Percentiles rank a stretch among this genome's conserved stretches.
Conservation (phyloP, 2,113 vertebrate genomes). For the Austrofundulus limnaeus region DNA sequence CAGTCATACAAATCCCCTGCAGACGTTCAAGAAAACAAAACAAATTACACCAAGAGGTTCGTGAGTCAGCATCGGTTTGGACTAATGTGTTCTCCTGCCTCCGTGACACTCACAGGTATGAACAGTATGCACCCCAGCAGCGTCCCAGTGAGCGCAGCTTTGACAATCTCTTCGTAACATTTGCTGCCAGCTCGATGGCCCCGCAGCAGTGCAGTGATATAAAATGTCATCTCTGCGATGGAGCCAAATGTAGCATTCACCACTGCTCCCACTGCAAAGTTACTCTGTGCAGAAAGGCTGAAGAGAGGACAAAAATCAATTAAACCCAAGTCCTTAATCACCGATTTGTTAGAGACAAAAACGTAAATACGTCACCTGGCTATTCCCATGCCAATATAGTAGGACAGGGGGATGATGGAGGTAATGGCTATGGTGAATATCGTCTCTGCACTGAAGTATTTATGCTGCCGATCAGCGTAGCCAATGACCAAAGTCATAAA, state of each 20-base stretch:
- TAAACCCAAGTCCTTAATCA: too few relatives aligned
- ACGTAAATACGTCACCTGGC: too few relatives aligned
- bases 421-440: constrained; percentile 83
- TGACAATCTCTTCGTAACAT: constrained; percentile 88
- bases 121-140: constrained; percentile 88
- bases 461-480: constrained; percentile 79
- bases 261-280: constrained; percentile 88
- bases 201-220: constrained; percentile 87
- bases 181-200: constrained; percentile 77
- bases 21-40: not conserved
- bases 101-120: constrained; percentile 79
- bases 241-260: constrained; percentile 91
- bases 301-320: not conserved
- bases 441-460: constrained; percentile 66
- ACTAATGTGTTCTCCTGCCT: not conserved
- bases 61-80: not conserved
- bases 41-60: not conserved
- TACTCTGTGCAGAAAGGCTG: constrained; percentile 91
- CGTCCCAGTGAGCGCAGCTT: constrained; percentile 84
- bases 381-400: constrained; percentile 92
- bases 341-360: too few relatives aligned
- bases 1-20: constrained; percentile 90
- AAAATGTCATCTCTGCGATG: constrained; percentile 90
- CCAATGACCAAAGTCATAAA: constrained; percentile 82
- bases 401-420: constrained; percentile 89